Conservation (phyloP, 1,140 invertebrate genomes). For the Aricia agestis region DNA sequence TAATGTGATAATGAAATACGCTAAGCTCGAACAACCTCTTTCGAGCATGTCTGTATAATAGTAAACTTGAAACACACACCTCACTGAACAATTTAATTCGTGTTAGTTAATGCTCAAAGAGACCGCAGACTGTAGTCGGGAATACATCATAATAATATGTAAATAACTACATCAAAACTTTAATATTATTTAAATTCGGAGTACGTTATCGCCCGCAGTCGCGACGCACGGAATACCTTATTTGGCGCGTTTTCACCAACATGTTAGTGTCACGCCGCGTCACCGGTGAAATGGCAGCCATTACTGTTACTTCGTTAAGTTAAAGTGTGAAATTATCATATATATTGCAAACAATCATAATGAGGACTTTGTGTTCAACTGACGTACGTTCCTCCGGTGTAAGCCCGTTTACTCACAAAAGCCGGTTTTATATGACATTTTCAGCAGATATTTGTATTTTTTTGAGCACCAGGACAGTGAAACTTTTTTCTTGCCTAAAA, state of each 20-base stretch:
- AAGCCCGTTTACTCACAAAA: background rate
- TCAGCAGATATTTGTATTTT: background rate
- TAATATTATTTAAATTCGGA: slow-evolving; percentile 12
- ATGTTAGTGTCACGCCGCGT: slow-evolving; percentile 34
- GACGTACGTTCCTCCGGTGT: background rate
- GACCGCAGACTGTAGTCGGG: background rate
- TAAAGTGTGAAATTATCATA: slow-evolving; percentile 19
- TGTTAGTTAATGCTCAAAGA: background rate
- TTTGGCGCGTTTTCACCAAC: slow-evolving; percentile 20
- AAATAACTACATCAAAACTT: slow-evolving; percentile 9
- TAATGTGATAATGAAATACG: no score
- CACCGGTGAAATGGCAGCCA: slow-evolving; percentile 20
- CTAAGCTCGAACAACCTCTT: no score
- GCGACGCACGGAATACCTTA: background rate
- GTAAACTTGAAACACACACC: no score
- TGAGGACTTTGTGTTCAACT: slow-evolving; percentile 3
- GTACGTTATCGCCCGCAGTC: background rate
- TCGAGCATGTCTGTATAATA: no score
- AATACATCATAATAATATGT: background rate
- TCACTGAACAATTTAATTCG: no score
- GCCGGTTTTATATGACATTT: background rate
- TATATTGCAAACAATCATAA: slow-evolving; percentile 13
- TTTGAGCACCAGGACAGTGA: no score
- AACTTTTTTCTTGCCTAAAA: no score
- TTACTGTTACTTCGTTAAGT: slow-evolving; percentile 30